phyloP scores from a whole-genome alignment of 2,797 vertebrate species.

The Eidolon dupreanum region DNA sequence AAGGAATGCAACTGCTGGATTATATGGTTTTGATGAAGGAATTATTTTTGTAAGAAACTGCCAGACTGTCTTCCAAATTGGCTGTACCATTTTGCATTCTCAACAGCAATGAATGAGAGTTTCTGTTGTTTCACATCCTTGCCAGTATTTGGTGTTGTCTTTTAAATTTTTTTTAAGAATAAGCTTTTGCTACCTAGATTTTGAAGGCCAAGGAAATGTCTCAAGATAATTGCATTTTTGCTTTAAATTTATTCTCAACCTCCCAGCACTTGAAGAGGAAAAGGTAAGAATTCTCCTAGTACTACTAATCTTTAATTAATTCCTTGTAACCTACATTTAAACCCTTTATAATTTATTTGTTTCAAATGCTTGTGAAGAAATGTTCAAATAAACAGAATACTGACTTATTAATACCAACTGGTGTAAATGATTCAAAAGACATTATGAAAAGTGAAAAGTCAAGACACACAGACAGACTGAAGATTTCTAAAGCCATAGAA shows the following conservation, averaged over 20 bases:
- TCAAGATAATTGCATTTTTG: background rate
- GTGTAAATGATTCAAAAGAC: background rate
- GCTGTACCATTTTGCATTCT: background rate
- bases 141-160: background rate
- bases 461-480: background rate
- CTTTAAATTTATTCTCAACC: constrained; percentile 19
- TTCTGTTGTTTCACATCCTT: background rate
- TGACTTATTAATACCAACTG: constrained; percentile 10
- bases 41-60: constrained; percentile 7
- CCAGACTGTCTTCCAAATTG: background rate
- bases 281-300: background rate
- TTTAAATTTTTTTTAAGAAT: background rate
- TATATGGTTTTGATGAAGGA: background rate
- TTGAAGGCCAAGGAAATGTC: background rate
- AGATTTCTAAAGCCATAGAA: background rate
- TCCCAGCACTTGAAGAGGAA: background rate
- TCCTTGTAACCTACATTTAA: background rate
- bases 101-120: background rate
- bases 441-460: background rate
- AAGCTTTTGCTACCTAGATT: background rate
- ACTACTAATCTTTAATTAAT: constrained; percentile 6
- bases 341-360: background rate
- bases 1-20: background rate
- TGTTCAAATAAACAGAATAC: background rate
- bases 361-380: background rate